Conservation (phyloP, 2,888 invertebrate genomes). For the Dolomedes plantarius region DNA sequence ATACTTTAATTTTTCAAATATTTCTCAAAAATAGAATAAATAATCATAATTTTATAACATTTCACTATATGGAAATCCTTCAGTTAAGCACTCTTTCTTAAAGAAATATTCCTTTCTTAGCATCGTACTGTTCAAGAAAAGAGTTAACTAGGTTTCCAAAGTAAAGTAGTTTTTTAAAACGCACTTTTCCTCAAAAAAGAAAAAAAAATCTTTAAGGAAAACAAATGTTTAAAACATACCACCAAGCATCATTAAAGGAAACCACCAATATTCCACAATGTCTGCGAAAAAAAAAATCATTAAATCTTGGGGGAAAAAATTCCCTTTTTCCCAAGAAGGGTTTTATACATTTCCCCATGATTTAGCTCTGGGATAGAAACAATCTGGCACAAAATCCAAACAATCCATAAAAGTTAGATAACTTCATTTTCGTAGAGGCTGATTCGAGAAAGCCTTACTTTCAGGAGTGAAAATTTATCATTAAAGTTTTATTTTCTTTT, state of each 20-base stretch:
- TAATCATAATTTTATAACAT: no score
- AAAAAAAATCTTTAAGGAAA: background rate
- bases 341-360: constrained; percentile 6
- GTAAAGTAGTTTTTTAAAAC: no score
- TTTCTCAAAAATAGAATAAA: no score
- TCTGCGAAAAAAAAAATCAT: background rate
- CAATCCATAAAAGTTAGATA: constrained; percentile 9
- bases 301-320: background rate
- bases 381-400: constrained; percentile 11
- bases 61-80: no score
- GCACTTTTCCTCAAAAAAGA: no score
- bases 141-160: no score
- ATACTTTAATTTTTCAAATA: no score
- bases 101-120: no score
- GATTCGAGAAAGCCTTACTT: background rate
- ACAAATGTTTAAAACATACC: background rate
- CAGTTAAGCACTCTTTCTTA: no score
- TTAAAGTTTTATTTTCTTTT: constrained; percentile 12
- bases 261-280: background rate
- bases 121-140: no score
- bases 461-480: constrained; percentile 7
- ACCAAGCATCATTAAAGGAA: constrained; percentile 2
- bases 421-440: constrained; percentile 6
- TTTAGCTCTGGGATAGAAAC: constrained; percentile 11
- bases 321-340: background rate